Evolutionary conservation across 1,140 invertebrate genomes (phyloP), one percentile per base, ranked within the genome.

Genomic region (Lordiphosa stackelbergi): DNA sequence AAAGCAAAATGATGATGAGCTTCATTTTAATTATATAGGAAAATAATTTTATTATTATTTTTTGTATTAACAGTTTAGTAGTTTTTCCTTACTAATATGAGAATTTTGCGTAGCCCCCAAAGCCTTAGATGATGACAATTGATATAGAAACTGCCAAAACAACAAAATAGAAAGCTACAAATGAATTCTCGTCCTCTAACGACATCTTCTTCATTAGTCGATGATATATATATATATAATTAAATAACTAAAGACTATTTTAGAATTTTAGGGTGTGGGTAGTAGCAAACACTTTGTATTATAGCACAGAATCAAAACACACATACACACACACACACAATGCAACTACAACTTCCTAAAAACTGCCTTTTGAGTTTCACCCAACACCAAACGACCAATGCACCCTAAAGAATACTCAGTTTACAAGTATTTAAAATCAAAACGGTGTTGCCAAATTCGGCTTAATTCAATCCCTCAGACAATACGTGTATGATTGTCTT

Each of bases 181-280:
- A 79, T n/a, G 46, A 73, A 86, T 85, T 86, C 85, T 86, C 85
- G 73, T 86, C 66, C 57, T 69, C 78, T 73, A 81, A 78, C 74
- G 78, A 87, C 88, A 88, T 87, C 88, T 88, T 88, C 88, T 88
- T 88, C 88, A 87, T 86, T 87, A 87, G 88, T 88, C 86, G 85
- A 70, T 63, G 58, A 75, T 43, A 79, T 81, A 74, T 69, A 79
- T 81, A 74, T 69, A 70, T 64, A 65, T 72, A 59, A 64, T 57
- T 73, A 71, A 58, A 71, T 70, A 77, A 73, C 78, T 73, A 66
- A 69, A 73, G 65, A 83, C 69, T 83, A 84, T 73, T 83, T 83
- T 83, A 72, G 69, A 69, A 49, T 52, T 72, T 81, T 81, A 83
- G 78, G 77, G 73, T 83, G 78, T 83, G 77, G 77, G 77, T 83